Conservation (phyloP, 2,888 invertebrate genomes). For the Epicampocera succincta region DNA sequence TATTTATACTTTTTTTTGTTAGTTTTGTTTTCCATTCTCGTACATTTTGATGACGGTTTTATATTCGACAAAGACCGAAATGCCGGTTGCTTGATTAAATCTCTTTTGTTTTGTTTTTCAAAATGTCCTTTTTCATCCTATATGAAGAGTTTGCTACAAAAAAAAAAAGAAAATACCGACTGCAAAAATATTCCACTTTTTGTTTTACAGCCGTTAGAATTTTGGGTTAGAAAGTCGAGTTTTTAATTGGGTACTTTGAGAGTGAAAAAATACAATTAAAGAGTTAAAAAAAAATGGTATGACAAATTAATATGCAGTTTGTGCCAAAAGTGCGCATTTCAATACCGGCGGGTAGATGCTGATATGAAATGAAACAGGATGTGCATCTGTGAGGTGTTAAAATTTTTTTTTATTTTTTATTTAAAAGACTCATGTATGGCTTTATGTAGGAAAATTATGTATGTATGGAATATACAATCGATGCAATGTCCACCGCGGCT, state of each 20-base stretch:
- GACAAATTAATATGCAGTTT: no score
- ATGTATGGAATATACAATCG: no score
- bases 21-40: neutral
- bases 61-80: slow-evolving; percentile 3
- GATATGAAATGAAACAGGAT: no score
- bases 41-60: slow-evolving; percentile 3
- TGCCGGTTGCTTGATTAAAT: slow-evolving; percentile 53
- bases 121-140: slow-evolving; percentile 21
- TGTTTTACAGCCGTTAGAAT: slow-evolving; percentile 45
- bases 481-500: no score
- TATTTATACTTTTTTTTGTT: no score
- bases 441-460: no score
- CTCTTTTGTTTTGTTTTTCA: slow-evolving; percentile 23
- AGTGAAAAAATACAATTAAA: slow-evolving; percentile 11
- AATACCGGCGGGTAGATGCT: no score
- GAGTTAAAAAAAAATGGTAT: neutral
- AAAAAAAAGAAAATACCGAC: no score
- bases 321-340: no score
- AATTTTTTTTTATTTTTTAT: no score
- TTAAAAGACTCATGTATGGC: no score
- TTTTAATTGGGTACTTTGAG: slow-evolving; percentile 51
- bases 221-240: slow-evolving; percentile 29
- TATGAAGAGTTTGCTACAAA: slow-evolving; percentile 15
- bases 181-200: slow-evolving; percentile 25
- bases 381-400: no score